Evolutionary conservation across 2,888 invertebrate genomes (phyloP), one percentile per base, ranked within the genome.

Genomic region (Parnassius apollo): DNA sequence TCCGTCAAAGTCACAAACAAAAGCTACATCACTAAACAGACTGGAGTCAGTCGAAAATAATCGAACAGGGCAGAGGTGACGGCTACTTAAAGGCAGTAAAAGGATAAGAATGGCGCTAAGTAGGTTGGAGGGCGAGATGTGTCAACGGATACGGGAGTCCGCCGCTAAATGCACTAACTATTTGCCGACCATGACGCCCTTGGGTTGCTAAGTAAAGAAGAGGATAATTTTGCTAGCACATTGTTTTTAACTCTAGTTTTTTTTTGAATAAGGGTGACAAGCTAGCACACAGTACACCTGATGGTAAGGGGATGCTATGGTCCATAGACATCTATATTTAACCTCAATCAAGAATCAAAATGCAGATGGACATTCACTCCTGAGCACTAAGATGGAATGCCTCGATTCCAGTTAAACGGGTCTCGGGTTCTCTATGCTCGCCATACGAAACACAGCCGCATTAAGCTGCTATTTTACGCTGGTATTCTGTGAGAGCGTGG

Each of bases 121-220:
- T 49, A 49, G 62, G 65, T 57, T 53, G 59, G 13, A 63, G 64
- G 60, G 64, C 60, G 63, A 59, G 66, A 66, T 64, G 58, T 61
- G 66, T 62, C 66, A 62, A 66, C 59, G 42, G 66, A 66, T 66
- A 66, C 59, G 55, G 50, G 49, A 54, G 44, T 57, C 65, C 42
- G 61, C 64, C 50, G 55, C 57, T 66, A 65, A 65, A 66, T 62
- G 65, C 66, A 66, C 66, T 65, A 65, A 65, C 66, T 65, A 66
- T 66, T 66, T 66, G 58, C 58, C 54, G 57, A 62, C 59, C 54
- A 48, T n/a, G 51, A 60, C 64, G 49, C 59, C 66, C 62, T 55
- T 25, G 45, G 54, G 22, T 25, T 2, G 58, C 52, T 53, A 59
- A 64, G 22, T 51, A 51, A 55, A 55, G 64, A 64, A 50, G 2